Base-by-base conservation (phyloP, 2,113 vertebrate genomes). In the Piprites chloris region DNA sequence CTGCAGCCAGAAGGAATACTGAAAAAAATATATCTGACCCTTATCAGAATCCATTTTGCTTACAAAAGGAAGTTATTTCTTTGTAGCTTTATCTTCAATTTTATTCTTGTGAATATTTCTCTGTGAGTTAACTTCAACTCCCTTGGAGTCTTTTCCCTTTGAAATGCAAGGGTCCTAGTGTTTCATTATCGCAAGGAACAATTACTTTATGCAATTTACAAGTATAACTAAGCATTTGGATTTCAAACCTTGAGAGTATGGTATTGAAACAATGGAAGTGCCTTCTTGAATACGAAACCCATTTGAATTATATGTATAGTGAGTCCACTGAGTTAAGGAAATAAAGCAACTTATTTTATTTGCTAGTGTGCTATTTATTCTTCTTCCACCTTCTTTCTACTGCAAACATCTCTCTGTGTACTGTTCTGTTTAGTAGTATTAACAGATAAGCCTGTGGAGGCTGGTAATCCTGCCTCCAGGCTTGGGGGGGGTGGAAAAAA, bases 321-420 rank as follows among this genome's bases (percentile, higher is more conserved):
- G 72, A 90, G 52, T 84, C 61, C 49, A 39, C 77, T 94, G 89
- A 79, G 78, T 93, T 92, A 95, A 92, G 85, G 88, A 96, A 96
- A 97, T 94, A 88, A 96, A 93, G n/a, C 50, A 95, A 61, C 9
- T 94, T 93, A 84, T 87, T 96, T 95, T 89, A 87, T 95, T 96
- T 96, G 56, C 89, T 66, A 76, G 22, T 23, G 3, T 82, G 67
- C 59, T 87, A 82, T 85, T 97, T 95, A 72, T 96, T 95, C 53
- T 94, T 76, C 73, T 11, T 86, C 23, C 52, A 79, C 30, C 47
- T 76, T n/a, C 85, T 63, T 93, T 56, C 83, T 75, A 47, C 37
- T 72, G 32, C 27, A 93, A 87, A 92, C 39, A 58, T 69, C 66
- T 94, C 81, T 72, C 67, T 33, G 6, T 44, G 44, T 28, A 37